phyloP scores from a whole-genome alignment of 2,113 vertebrate species.

The Maylandia zebra region DNA sequence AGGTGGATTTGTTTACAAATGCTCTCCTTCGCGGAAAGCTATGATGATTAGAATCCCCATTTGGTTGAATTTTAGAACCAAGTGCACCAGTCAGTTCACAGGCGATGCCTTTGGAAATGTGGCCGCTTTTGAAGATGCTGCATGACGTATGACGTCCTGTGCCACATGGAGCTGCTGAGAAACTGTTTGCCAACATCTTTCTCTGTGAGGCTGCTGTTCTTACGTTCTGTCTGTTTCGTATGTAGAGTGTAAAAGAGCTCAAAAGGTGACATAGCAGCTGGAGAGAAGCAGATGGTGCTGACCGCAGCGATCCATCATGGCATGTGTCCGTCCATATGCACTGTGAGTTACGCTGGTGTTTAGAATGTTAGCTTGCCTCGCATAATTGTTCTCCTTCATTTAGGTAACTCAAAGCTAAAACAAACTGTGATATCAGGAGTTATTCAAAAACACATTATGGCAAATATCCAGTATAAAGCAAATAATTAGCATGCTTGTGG shows the following conservation, averaged over 20 bases:
- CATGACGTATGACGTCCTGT: background rate
- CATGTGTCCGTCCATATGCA: constrained; percentile 5
- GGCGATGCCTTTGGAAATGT: background rate
- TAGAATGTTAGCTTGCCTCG: background rate
- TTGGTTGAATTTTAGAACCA: background rate
- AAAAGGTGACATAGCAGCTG: constrained; percentile 18
- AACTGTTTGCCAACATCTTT: background rate
- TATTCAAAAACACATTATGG: background rate
- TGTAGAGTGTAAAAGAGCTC: background rate
- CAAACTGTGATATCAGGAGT: background rate
- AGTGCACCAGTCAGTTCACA: background rate
- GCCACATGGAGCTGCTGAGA: background rate
- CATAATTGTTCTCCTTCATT: background rate
- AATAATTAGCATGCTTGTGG: background rate
- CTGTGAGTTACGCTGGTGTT: background rate
- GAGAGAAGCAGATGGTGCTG: constrained; percentile 3
- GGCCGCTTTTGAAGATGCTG: background rate
- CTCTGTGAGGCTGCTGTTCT: background rate
- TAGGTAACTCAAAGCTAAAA: background rate
- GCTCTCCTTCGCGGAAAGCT: background rate
- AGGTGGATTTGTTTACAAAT: constrained; percentile 18
- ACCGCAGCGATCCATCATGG: constrained; percentile 4
- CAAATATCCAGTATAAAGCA: background rate
- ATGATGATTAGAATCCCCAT: background rate
- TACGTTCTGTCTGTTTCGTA: background rate